phyloP scores from a whole-genome alignment of 2,113 vertebrate genomes.

The Salminus brasiliensis region DNA sequence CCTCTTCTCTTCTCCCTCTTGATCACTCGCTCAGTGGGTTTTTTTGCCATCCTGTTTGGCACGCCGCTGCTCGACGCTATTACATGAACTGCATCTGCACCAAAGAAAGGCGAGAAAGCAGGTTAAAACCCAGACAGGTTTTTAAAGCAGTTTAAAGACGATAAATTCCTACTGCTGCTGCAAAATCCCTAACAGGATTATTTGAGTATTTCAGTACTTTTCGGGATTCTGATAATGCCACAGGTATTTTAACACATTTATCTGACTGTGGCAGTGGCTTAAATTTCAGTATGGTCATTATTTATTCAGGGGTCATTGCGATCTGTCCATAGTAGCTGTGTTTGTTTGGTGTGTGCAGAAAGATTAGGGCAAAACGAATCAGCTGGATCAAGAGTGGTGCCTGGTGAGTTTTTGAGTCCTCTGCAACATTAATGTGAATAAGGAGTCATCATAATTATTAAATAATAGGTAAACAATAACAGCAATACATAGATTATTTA shows the following conservation, averaged over 20 bases:
- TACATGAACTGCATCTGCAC: constrained; percentile 95
- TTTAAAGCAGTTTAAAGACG: background rate
- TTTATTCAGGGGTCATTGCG: background rate
- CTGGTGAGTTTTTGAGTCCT: too few species aligned
- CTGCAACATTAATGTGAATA: too few species aligned
- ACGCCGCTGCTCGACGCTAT: constrained; percentile 68
- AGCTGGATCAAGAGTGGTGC: too few species aligned
- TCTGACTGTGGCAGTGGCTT: background rate
- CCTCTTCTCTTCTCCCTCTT: too few species aligned
- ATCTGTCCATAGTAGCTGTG: background rate
- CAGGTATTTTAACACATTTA: background rate
- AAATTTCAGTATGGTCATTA: background rate
- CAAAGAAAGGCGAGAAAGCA: constrained; percentile 5
- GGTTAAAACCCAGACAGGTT: background rate
- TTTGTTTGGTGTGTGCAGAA: background rate
- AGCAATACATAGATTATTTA: background rate
- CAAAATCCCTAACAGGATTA: background rate
- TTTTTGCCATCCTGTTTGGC: constrained; percentile 67
- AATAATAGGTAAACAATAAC: background rate
- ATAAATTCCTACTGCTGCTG: background rate
- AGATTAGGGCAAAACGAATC: background rate
- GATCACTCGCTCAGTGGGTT: constrained; percentile 55
- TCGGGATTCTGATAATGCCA: background rate
- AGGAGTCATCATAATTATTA: background rate
- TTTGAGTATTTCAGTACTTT: background rate